Evolutionary conservation across 2,113 vertebrate species (phyloP).

Genomic region (Phalacrocorax aristotelis): DNA sequence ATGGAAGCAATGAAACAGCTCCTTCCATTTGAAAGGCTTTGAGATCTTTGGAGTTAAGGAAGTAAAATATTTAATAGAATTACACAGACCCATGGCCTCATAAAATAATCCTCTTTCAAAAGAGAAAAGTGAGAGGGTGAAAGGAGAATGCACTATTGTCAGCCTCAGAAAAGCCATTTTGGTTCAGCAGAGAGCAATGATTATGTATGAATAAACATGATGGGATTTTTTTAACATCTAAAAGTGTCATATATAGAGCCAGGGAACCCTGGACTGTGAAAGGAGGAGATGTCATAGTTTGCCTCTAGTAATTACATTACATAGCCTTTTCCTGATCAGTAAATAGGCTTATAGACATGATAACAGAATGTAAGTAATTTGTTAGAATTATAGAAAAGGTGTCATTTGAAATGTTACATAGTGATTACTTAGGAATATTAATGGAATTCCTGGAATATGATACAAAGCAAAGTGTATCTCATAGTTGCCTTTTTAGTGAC

Average conservation of each 20-base stretch:
- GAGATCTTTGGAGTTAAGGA: neutral
- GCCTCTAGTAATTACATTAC: neutral
- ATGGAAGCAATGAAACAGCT: neutral
- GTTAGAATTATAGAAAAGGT: slow-evolving; percentile 32
- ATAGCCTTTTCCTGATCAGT: neutral
- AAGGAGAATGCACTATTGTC: neutral
- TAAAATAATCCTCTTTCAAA: neutral
- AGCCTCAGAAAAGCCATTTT: neutral
- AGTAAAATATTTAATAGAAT: slow-evolving; percentile 8
- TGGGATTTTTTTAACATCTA: neutral
- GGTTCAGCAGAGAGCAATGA: neutral
- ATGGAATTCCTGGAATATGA: neutral
- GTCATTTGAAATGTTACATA: neutral
- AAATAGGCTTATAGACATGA: neutral
- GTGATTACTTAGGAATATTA: slow-evolving; percentile 35
- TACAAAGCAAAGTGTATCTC: neutral
- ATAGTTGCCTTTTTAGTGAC: neutral
- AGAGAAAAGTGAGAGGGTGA: neutral
- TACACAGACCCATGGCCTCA: neutral
- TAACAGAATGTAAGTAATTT: slow-evolving; percentile 32
- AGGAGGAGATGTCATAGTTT: neutral
- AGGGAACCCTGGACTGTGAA: neutral
- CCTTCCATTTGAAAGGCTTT: neutral
- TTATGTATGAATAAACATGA: neutral
- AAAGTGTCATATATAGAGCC: neutral